Base-by-base conservation (phyloP, 2,888 invertebrate species). In the Clepsis dumicolana region DNA sequence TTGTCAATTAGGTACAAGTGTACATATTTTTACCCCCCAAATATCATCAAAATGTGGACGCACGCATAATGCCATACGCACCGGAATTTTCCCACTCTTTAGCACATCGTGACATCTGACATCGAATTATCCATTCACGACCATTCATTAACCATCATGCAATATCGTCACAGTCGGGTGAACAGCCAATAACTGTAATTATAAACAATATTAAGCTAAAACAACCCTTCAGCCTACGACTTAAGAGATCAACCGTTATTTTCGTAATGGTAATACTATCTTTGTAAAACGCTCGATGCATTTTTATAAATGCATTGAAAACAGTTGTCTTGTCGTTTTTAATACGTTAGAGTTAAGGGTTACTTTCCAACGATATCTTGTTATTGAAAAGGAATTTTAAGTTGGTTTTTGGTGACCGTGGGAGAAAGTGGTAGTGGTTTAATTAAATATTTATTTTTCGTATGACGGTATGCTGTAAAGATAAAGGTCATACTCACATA, bases 371-470 rank as follows among this genome's bases (percentile, higher is more conserved):
- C 32, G 18, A 21, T 29, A 16, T 54, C 1, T 29, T 25, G n/a
- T 38, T 24, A 1, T 32, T 52, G 38, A 12, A 29, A 27, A 12
- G 38, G 1, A n/a, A 72, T 73, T 1, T 56, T 67, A 64, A 38
- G 21, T 73, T 72, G 76, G 81, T 71, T 63, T 73, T 72, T 72
- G 75, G 77, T 72, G 79, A 89, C 89, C 92, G 92, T 92, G 92
- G 89, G 92, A 92, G 88, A 89, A 86, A 84, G 76, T 77, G 74
- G 29, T 60, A 54, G 74, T 73, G 79, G 74, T 72, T 79, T 89
- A 89, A 91, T 91, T 90, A 89, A 91, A 90, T 91, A 91, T 91
- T 87, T 87, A 90, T 88, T 80, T 78, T 83, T 80, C 76, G 72
- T 74, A 81, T 82, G 77, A 79, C 82, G 86, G 85, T 83, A 86